Base-by-base conservation (phyloP, 2,888 invertebrate species). In the Byasa hedistus region DNA sequence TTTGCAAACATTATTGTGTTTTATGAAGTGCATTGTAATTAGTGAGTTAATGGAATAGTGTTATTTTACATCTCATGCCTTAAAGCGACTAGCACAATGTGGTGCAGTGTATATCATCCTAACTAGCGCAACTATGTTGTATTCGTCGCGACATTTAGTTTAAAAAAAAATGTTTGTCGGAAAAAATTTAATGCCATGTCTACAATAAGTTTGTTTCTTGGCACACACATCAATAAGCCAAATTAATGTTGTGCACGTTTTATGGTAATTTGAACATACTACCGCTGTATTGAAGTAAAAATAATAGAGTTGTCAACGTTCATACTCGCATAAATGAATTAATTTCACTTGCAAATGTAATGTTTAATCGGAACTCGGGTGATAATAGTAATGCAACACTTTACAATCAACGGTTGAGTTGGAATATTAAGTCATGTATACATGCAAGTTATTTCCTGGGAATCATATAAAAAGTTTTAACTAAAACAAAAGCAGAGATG, bases 231-330 rank as follows among this genome's bases (percentile, higher is more conserved):
- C 81, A 83, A 82, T 81, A 77, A 80, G 76, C 74, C 75, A 77
- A 82, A 82, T 83, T 77, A 83, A 83, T 82, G 82, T 77, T 71
- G 76, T 76, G 77, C 82, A 81, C 79, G 80, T 79, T 82, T 80
- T 79, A 83, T 82, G 81, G 72, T 82, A 82, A 84, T 84, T 71
- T 69, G 68, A 72, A 78, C 76, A 68, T 72, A 78, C 78, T 76
- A 72, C 75, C 76, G 73, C 73, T 72, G 72, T 70, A 71, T 74
- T 76, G 70, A 71, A 71, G 80, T 76, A 79, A 79, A 80, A 82
- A 81, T 84, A 83, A 86, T 84, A 81, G 78, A 83, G 76, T 78
- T 79, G 83, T 86, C 81, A 81, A 65, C 77, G 72, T 70, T 72
- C 74, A 72, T 69, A 69, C 60, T 70, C 70, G 69, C 75, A 75